These are phyloP conservation scores for Cheilosia pagana DNA, from an alignment of 2,888 invertebrate species.

Conservation along the genomic window DNA sequence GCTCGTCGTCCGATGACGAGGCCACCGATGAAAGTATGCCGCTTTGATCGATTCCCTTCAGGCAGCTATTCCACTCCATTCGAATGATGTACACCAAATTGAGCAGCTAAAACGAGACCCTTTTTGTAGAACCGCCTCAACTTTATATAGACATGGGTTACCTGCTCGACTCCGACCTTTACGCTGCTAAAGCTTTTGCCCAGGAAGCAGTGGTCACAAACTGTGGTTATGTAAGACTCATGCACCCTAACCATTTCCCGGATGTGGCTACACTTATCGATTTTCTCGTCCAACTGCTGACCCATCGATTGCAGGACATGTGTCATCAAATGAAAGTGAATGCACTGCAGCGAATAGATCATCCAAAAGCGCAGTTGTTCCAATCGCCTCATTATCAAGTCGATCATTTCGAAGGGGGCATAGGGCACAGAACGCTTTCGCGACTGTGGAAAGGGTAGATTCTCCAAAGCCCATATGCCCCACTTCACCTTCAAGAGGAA, in stretches of 20 bases:
- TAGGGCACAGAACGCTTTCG: conserved; percentile 77
- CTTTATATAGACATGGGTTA: conserved; percentile 25
- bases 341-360: conserved; percentile 84
- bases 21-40: conserved; percentile 62
- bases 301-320: conserved; percentile 82
- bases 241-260: conserved; percentile 81
- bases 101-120: conserved; percentile 77
- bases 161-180: conserved; percentile 80
- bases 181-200: conserved; percentile 76
- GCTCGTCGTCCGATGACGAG: conserved; percentile 70
- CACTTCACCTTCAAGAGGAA: conserved; percentile 85
- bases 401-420: conserved; percentile 79
- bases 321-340: conserved; percentile 85
- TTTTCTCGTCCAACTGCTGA: conserved; percentile 79
- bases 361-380: conserved; percentile 85
- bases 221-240: conserved; percentile 80
- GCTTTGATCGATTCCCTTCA: conserved; percentile 77
- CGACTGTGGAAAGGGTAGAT: conserved; percentile 82
- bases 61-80: conserved; percentile 81
- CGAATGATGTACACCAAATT: conserved; percentile 81
- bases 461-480: conserved; percentile 85
- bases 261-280: conserved; percentile 78
- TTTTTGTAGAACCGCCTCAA: no score
- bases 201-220: conserved; percentile 81
- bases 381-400: conserved; percentile 83